phyloP scores from a whole-genome alignment of 2,888 invertebrate genomes.

The Cenopis cana region DNA sequence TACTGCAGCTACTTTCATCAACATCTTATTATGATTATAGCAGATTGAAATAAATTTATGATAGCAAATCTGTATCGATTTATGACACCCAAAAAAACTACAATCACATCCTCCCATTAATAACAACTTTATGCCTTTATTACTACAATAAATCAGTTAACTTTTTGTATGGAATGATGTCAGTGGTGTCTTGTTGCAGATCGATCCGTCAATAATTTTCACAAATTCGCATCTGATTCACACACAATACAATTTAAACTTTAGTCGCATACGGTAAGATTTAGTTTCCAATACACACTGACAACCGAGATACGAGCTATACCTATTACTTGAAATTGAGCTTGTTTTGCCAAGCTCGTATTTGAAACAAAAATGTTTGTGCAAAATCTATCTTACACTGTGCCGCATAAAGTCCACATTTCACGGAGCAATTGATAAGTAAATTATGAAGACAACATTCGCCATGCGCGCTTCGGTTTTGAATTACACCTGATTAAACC shows the following conservation, averaged over 20 bases:
- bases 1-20: background rate
- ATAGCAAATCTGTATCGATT: slow-evolving; percentile 22
- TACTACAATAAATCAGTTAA: slow-evolving; percentile 38
- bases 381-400: background rate
- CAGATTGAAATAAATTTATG: too few species aligned
- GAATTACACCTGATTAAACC: slow-evolving; percentile 5
- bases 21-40: too few species aligned
- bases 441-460: background rate
- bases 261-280: background rate
- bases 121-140: slow-evolving; percentile 26
- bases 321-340: background rate
- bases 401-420: background rate
- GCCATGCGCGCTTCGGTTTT: slow-evolving; percentile 5
- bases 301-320: background rate
- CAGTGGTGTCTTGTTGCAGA: slow-evolving; percentile 37
- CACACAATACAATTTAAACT: background rate
- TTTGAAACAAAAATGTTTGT: background rate
- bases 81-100: slow-evolving; percentile 27
- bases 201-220: slow-evolving; percentile 8
- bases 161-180: slow-evolving; percentile 35
- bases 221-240: background rate
- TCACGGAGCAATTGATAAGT: background rate
- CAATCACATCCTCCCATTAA: slow-evolving; percentile 32
- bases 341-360: background rate
- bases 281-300: background rate